Evolutionary conservation across 1,140 invertebrate genomes (phyloP).

Genomic region (Parasteatoda tepidariorum): DNA sequence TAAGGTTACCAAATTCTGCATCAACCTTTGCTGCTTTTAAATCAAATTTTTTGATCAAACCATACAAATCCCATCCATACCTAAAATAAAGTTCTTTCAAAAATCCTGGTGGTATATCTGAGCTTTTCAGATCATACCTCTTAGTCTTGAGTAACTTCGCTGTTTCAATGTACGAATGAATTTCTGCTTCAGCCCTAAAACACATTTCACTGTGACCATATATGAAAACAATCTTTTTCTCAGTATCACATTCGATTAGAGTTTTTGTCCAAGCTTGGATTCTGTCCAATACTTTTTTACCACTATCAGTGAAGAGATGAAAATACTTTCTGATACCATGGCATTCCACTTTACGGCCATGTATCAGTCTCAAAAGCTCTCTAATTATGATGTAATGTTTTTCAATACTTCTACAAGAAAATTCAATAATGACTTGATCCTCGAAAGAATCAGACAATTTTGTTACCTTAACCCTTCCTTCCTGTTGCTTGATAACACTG

Average conservation of each 20-base stretch:
- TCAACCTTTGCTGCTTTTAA: slow-evolving; percentile 17
- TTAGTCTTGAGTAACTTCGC: background rate
- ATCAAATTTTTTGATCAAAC: slow-evolving; percentile 7
- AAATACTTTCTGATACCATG: background rate
- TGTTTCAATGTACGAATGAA: background rate
- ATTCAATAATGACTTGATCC: background rate
- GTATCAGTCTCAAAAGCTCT: background rate
- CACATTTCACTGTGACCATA: slow-evolving; percentile 14
- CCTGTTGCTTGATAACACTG: background rate
- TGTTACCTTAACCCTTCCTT: background rate
- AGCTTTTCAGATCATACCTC: slow-evolving; percentile 12
- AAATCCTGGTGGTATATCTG: slow-evolving; percentile 35
- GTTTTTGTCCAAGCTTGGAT: slow-evolving; percentile 15
- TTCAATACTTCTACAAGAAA: background rate
- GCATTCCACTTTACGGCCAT: slow-evolving; percentile 1
- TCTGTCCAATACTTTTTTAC: background rate
- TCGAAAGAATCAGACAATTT: background rate
- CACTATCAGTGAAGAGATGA: slow-evolving; percentile 1
- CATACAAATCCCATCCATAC: slow-evolving; percentile 39
- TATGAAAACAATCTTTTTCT: slow-evolving; percentile 13
- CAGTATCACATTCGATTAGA: background rate
- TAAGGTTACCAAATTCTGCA: background rate
- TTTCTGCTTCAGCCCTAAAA: background rate
- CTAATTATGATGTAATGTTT: background rate
- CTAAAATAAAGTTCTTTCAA: slow-evolving; percentile 27